These are phyloP conservation scores for Drosophila elegans DNA, from an alignment of 1,140 invertebrate species.

Conservation along the genomic window DNA sequence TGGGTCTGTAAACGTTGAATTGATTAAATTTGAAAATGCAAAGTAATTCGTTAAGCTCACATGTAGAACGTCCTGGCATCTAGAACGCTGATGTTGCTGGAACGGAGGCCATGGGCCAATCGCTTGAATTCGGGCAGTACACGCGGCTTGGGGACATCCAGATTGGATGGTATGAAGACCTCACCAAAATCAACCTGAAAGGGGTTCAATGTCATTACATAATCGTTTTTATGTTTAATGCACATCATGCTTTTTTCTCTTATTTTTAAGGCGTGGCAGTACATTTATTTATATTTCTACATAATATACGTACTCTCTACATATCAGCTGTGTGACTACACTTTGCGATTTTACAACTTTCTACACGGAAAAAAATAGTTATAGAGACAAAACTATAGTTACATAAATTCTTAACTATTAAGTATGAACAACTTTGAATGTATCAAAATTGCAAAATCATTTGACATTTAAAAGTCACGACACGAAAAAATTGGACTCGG, in stretches of 20 bases:
- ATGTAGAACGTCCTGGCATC: constrained; percentile 95
- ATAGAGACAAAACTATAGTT: no score
- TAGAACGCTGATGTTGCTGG: constrained; percentile 95
- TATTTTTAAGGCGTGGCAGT: constrained; percentile 20
- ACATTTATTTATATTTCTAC: constrained; percentile 1
- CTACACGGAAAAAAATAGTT: no score
- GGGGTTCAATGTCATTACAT: constrained; percentile 1
- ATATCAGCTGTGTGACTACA: background rate
- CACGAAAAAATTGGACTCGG: no score
- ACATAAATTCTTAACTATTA: no score
- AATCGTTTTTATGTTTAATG: background rate
- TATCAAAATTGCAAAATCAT: no score
- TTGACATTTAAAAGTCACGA: no score
- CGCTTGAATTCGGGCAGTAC: constrained; percentile 94
- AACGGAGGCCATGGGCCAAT: constrained; percentile 93
- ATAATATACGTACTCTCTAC: constrained; percentile 6
- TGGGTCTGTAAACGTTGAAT: constrained; percentile 88
- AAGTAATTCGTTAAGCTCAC: constrained; percentile 19
- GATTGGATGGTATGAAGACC: constrained; percentile 90
- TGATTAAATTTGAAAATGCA: background rate
- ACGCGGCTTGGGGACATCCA: constrained; percentile 91
- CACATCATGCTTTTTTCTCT: background rate
- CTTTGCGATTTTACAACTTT: background rate
- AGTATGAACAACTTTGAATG: no score
- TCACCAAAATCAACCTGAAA: constrained; percentile 94